Base-by-base conservation (phyloP, 2,888 invertebrate species). In the Clusia tigrina region DNA sequence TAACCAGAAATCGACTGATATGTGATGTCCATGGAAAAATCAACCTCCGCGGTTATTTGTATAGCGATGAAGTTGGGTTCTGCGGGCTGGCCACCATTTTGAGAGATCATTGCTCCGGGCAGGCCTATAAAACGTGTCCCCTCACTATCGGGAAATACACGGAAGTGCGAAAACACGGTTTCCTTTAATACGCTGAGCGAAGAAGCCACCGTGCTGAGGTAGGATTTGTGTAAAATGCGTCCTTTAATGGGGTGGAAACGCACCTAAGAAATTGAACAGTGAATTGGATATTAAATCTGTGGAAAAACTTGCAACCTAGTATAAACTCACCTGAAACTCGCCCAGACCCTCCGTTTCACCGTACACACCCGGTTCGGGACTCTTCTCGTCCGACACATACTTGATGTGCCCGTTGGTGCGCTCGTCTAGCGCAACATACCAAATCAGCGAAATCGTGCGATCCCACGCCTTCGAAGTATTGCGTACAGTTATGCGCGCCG, bases 391-490 rank as follows among this genome's bases (percentile, higher is more conserved):
- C 1, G 80, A 76, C 0, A 78, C 76, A 56, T 83, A 83, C 62
- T 79, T 81, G 10, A 81, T 81, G 24, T 85, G 85, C 1, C 90
- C 89, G 67, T 87, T 86, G 0, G 88, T 87, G 42, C 86, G 87
- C 71, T 91, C 91, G 76, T 96, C 96, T 10, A 95, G 83, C 0
- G 93, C 94, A 1, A 89, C 88, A 78, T 95, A 95, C 89, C 94
- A 94, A 18, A 95, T 84, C 0, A 95, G 73, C 0, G 91, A 90
- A 22, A 83, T 78, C 55, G 78, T 71, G 2, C 71, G 73, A 64
- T 81, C 82, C 79, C 79, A 78, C 1, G 80, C 76, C 3, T 71
- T 73, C 0, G 77, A 71, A 10, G 75, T 78, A 60, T 83, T 83
- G 1, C 81, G 85, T 0, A 91, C 90, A 59, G 87, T 85, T 57